Base-by-base conservation (phyloP, 2,888 invertebrate species). In the Zeuzera pyrina region DNA sequence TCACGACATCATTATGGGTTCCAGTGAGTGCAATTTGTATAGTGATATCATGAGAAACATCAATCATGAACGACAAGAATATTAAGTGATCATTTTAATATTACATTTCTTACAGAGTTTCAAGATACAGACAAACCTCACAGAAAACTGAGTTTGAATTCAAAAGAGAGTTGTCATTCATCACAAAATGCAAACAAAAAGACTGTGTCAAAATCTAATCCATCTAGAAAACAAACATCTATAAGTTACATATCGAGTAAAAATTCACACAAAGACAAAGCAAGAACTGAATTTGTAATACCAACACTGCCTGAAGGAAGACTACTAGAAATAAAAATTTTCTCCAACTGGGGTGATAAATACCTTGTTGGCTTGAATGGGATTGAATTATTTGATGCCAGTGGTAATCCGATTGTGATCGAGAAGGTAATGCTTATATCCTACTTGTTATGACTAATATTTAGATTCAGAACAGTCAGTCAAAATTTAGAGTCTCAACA, bases 281-380 rank as follows among this genome's bases (percentile, higher is more conserved):
- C 39, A 3, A 71, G 62, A 37, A 64, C 47, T 33, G 86, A 87
- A 48, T 92, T 93, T 60, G 78, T 90, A 23, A 92, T 93, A 39
- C 93, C 93, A 0, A 91, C 92, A 64, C 70, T 92, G 44, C 93
- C 93, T 0, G 71, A 69, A 39, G 93, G 93, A n/a, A 72, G 84
- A 48, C 65, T 85, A 33, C 56, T 93, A 49, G 85, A 86, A 41
- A 72, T 93, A 32, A 88, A 89, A 59, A 91, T 93, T 42, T 71
- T 86, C 34, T 86, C 85, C 11, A 91, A 92, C 15, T 93, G 93
- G 93, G 93, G 93, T 5, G 93, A 93, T 58, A 87, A 87, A 45
- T 88, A 91, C 65, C 88, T 91, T 47, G 89, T 93, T 8, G 93
- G 93, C 1, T 64, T 93, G 33, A 93, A 92, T 56, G 93, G 92